Evolutionary conservation across 2,113 vertebrate genomes (phyloP).

Genomic region (Psilopsiagon aurifrons): DNA sequence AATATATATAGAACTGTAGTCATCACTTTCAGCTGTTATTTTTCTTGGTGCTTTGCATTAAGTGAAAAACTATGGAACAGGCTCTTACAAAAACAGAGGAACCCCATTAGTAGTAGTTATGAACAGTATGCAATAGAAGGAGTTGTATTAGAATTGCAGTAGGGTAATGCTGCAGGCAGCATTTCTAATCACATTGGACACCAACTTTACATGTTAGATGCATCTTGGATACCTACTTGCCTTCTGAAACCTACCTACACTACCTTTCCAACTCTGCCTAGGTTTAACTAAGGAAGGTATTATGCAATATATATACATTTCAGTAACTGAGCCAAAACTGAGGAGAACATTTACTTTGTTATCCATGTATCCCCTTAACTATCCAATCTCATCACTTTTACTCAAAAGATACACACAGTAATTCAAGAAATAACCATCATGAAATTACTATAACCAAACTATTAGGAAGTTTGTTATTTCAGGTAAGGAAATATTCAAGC

Average conservation of each 20-base stretch:
- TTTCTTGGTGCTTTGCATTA: not conserved
- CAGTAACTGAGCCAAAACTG: not conserved
- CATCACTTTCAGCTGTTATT: not conserved
- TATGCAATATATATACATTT: not conserved
- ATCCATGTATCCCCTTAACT: not conserved
- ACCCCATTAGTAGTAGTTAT: not conserved
- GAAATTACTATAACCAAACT: not conserved
- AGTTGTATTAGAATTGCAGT: not conserved
- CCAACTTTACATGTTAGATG: not conserved
- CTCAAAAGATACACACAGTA: not conserved
- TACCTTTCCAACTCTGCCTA: not conserved
- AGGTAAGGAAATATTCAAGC: not conserved
- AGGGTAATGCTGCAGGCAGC: not conserved
- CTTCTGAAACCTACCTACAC: not conserved
- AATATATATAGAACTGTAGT: not conserved
- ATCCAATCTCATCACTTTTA: not conserved
- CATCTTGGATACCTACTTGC: not conserved
- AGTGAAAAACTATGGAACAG: not conserved
- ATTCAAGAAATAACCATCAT: not conserved
- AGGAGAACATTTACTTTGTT: not conserved
- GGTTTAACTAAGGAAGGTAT: not conserved
- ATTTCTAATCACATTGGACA: not conserved
- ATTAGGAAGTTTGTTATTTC: not conserved
- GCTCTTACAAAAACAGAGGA: not conserved
- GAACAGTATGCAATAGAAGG: not conserved